phyloP scores from a whole-genome alignment of 2,888 invertebrate species.

The Stenurella melanura region DNA sequence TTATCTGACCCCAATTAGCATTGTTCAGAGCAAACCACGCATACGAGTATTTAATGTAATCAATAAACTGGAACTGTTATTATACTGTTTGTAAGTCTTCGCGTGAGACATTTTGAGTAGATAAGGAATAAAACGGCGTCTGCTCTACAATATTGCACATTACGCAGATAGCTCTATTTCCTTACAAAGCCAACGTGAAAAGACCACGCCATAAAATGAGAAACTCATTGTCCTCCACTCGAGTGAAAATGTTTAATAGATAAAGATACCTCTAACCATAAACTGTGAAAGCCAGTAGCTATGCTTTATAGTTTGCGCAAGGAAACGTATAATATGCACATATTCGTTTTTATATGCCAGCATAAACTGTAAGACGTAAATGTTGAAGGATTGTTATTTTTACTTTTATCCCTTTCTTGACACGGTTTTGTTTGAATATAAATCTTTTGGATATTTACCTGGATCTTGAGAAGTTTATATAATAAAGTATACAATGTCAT shows the following conservation, averaged over 20 bases:
- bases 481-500: conserved; percentile 35
- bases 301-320: conserved; percentile 38
- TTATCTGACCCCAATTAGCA: no score
- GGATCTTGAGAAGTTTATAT: conserved; percentile 2
- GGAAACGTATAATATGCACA: conserved; percentile 47
- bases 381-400: conserved; percentile 36
- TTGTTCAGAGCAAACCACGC: no score
- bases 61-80: background rate
- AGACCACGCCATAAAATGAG: conserved; percentile 50
- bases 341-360: conserved; percentile 36
- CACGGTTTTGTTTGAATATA: conserved; percentile 14
- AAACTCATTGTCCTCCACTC: conserved; percentile 54
- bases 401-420: conserved; percentile 12
- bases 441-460: conserved; percentile 32
- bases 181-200: conserved; percentile 47
- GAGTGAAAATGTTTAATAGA: conserved; percentile 57
- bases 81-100: conserved; percentile 2
- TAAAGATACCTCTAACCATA: conserved; percentile 53
- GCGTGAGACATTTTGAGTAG: conserved; percentile 22
- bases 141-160: conserved; percentile 22
- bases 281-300: conserved; percentile 49
- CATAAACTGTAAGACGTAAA: conserved; percentile 35
- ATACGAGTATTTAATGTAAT: background rate
- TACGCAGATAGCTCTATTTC: conserved; percentile 30
- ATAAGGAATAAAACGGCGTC: conserved; percentile 14